Evolutionary conservation across 2,888 invertebrate genomes (phyloP).

Genomic region (Hypolimnas misippus): DNA sequence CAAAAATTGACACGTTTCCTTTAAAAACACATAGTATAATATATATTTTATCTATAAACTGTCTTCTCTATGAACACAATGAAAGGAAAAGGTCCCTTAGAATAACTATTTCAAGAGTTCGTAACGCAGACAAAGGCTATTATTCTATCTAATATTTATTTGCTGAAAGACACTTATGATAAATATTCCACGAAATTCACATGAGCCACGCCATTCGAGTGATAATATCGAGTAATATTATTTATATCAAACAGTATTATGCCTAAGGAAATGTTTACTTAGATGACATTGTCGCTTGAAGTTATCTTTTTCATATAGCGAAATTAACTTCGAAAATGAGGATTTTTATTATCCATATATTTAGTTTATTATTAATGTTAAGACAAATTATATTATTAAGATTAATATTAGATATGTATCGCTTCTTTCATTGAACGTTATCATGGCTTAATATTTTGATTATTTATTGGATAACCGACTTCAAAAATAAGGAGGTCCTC

Average conservation of each 20-base stretch:
- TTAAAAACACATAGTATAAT: background rate
- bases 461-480: no score
- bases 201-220: slow-evolving; percentile 18
- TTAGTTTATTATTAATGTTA: background rate
- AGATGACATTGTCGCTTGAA: slow-evolving; percentile 5
- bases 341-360: background rate
- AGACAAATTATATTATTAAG: background rate
- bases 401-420: no score
- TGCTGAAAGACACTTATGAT: slow-evolving; percentile 10
- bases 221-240: slow-evolving; percentile 1
- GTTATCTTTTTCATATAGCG: slow-evolving; percentile 10
- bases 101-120: slow-evolving; percentile 6
- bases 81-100: background rate
- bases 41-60: background rate
- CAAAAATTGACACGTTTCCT: no score
- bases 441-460: no score
- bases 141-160: slow-evolving; percentile 17
- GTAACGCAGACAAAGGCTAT: slow-evolving; percentile 12
- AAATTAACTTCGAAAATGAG: slow-evolving; percentile 14
- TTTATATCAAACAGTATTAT: slow-evolving; percentile 9
- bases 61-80: background rate
- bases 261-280: slow-evolving; percentile 22
- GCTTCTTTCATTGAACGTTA: no score
- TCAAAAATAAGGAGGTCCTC: no score
- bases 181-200: slow-evolving; percentile 19